Evolutionary conservation across 35 echinoderm and acorn worm species (phyloP).

Genomic region (Ophioderma brevispina): DNA sequence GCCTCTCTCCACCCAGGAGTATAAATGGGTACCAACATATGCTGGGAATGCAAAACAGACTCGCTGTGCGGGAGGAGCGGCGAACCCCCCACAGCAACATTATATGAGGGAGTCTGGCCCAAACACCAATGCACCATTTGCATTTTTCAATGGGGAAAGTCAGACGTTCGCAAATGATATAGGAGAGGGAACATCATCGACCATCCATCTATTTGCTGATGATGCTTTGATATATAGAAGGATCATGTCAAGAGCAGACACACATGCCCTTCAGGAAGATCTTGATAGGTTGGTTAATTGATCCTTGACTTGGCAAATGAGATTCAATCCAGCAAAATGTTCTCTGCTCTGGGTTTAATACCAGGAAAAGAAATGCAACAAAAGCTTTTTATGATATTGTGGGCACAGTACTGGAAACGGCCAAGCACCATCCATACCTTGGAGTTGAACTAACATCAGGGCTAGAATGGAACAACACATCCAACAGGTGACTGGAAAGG

Average conservation of each 20-base stretch:
- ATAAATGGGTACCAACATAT: too few species aligned
- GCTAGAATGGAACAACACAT: neutral
- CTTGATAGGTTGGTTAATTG: neutral
- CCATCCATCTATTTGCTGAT: too few species aligned
- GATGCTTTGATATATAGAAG: too few species aligned
- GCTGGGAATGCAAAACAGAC: too few species aligned
- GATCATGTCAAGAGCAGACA: neutral
- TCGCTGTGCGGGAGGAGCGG: too few species aligned
- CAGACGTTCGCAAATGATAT: too few species aligned
- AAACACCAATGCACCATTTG: too few species aligned
- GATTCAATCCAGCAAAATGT: neutral
- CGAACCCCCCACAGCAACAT: too few species aligned
- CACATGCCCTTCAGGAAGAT: neutral
- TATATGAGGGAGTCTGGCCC: too few species aligned
- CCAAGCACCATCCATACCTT: neutral
- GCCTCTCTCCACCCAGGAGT: too few species aligned
- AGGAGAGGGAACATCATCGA: too few species aligned
- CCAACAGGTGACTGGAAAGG: neutral
- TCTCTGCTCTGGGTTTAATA: neutral
- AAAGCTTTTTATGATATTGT: neutral
- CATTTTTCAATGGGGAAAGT: too few species aligned
- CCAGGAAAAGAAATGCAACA: neutral
- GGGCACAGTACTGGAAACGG: neutral
- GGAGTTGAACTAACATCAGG: neutral
- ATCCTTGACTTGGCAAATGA: neutral